These are phyloP conservation scores for Phlogophora meticulosa DNA, from an alignment of 2,888 invertebrate genomes.

Conservation along the genomic window DNA sequence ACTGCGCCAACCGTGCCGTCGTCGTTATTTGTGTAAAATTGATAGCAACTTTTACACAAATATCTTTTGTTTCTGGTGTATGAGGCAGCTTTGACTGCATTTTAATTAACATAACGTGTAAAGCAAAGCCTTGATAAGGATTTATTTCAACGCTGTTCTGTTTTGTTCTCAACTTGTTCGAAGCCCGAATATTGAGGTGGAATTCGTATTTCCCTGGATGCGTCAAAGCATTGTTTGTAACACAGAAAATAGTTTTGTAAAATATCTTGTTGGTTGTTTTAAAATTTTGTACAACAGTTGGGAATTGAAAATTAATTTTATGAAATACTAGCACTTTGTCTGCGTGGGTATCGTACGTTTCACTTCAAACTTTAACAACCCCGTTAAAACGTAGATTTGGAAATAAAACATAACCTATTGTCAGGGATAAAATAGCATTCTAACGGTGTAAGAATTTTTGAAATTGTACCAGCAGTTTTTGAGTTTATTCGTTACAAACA, in stretches of 20 bases:
- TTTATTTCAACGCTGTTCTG: background rate
- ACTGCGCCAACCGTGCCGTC: too few relatives aligned
- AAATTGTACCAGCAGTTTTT: too few relatives aligned
- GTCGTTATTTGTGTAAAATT: too few relatives aligned
- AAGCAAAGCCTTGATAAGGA: background rate
- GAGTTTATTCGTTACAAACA: too few relatives aligned
- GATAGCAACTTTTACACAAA: conserved; percentile 1
- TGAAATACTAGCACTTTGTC: background rate
- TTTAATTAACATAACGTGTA: background rate
- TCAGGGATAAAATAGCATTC: too few relatives aligned
- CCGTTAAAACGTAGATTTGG: too few relatives aligned
- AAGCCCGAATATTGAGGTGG: conserved; percentile 29
- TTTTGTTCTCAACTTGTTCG: conserved; percentile 23
- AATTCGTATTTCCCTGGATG: conserved; percentile 38
- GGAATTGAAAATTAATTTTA: conserved; percentile 4
- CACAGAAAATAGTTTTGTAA: conserved; percentile 33
- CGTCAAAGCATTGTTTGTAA: conserved; percentile 45
- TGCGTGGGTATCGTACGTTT: too few relatives aligned
- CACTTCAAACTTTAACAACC: too few relatives aligned
- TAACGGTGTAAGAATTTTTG: too few relatives aligned
- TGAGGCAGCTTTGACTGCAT: conserved; percentile 1
- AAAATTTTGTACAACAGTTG: conserved; percentile 9
- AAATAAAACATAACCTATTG: too few relatives aligned
- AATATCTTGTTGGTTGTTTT: conserved; percentile 23
- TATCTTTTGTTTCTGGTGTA: background rate